These are phyloP conservation scores for Coregonus sp. DNA, from an alignment of 2,797 vertebrate species.

Conservation along the genomic window DNA sequence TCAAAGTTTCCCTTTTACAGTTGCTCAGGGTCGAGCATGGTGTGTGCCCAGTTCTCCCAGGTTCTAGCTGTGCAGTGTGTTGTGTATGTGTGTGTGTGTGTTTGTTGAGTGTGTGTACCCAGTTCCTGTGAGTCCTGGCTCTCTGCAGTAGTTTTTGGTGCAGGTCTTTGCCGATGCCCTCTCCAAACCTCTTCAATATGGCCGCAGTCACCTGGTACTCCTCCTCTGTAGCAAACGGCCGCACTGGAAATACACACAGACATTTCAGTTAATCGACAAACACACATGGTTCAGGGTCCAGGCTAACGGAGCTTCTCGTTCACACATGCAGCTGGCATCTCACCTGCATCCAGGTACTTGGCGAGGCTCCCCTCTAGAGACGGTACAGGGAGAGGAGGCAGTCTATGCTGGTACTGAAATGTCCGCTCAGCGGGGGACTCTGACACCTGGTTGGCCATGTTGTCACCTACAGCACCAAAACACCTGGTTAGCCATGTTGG, in stretches of 20 bases:
- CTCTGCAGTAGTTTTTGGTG: constrained; percentile 89
- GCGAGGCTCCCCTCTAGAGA: constrained; percentile 82
- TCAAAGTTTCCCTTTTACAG: too few species aligned
- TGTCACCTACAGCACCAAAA: constrained; percentile 30
- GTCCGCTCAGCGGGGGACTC: constrained; percentile 81
- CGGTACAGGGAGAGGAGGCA: constrained; percentile 90
- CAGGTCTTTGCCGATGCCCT: constrained; percentile 84
- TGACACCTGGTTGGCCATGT: constrained; percentile 84
- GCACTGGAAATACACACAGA: constrained; percentile 73
- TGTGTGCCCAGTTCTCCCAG: background rate
- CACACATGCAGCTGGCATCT: background rate
- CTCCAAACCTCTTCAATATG: constrained; percentile 84
- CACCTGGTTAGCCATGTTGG: background rate
- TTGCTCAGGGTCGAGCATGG: background rate
- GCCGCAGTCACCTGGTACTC: constrained; percentile 82
- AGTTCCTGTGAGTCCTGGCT: constrained; percentile 86
- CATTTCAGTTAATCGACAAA: background rate
- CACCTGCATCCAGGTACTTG: constrained; percentile 94
- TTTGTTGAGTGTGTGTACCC: constrained; percentile 75
- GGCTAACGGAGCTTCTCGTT: background rate
- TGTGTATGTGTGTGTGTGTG: too few species aligned
- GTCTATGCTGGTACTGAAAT: constrained; percentile 87
- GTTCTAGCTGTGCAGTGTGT: background rate
- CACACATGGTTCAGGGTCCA: background rate
- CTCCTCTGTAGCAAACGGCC: constrained; percentile 85